Percentiles rank a stretch among this genome's conserved stretches.
These are phyloP conservation scores for Stomatorhinus ivindoensis DNA, from an alignment of 2,113 vertebrate species.

Conservation along the genomic window DNA sequence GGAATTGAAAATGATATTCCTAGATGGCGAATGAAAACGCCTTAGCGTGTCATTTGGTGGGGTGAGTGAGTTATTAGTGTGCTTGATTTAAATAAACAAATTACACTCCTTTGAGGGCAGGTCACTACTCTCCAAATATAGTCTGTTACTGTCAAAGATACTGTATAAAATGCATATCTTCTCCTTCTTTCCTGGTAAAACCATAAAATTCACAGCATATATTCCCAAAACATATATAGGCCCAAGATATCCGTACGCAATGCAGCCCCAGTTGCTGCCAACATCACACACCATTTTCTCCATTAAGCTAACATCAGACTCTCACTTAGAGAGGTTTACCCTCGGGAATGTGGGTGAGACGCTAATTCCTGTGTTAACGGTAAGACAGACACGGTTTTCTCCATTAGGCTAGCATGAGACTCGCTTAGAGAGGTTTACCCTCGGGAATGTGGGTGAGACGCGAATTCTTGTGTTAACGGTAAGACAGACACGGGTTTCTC, in stretches of 20 bases:
- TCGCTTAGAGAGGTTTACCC: not conserved
- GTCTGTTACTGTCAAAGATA: not conserved
- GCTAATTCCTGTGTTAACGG: slow-evolving; percentile 19
- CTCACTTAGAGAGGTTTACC: not conserved
- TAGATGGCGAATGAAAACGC: slow-evolving; percentile 27
- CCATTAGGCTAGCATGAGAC: not conserved
- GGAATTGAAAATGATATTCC: slow-evolving; percentile 25
- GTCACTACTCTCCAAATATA: not conserved
- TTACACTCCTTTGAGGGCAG: not conserved
- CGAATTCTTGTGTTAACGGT: slow-evolving; percentile 19
- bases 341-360: slow-evolving; percentile 11
- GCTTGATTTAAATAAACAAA: slow-evolving; percentile 19
- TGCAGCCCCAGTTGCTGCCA: too few species aligned
- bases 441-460: slow-evolving; percentile 11
- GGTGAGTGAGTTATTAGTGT: slow-evolving; percentile 30
- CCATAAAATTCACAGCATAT: not conserved
- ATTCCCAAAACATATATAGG: not conserved
- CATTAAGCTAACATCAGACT: not conserved
- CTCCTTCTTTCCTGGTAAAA: not conserved
- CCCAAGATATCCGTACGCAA: not conserved
- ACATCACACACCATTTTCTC: not conserved
- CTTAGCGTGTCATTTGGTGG: slow-evolving; percentile 18
- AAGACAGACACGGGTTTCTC: slow-evolving; percentile 27
- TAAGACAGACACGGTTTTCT: slow-evolving; percentile 28
- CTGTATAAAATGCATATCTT: not conserved